phyloP scores from a whole-genome alignment of 2,113 vertebrate species.

The Ranitomeya imitator region DNA sequence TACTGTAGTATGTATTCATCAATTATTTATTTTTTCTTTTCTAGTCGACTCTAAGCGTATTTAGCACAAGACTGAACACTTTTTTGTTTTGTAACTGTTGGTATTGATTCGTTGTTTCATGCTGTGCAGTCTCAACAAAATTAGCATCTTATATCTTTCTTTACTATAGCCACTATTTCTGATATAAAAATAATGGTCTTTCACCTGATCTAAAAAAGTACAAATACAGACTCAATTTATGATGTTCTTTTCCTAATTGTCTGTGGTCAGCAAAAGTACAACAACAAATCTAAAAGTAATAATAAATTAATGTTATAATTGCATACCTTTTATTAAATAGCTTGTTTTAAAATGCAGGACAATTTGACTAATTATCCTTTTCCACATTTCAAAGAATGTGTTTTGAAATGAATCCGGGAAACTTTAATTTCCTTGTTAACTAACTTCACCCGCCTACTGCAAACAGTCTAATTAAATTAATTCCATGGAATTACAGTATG shows the following conservation, averaged over 20 bases:
- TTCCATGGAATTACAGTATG: conserved; percentile 47
- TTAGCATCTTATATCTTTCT: conserved; percentile 14
- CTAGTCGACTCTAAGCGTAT: neutral
- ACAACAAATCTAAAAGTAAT: neutral
- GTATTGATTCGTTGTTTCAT: neutral
- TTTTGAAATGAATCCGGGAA: conserved; percentile 49
- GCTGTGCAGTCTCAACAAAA: conserved; percentile 1
- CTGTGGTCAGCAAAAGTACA: neutral
- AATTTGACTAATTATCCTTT: conserved; percentile 27
- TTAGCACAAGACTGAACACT: conserved; percentile 13
- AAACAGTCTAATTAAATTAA: conserved; percentile 55
- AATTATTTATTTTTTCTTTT: neutral
- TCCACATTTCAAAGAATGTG: conserved; percentile 24
- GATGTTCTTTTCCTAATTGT: neutral
- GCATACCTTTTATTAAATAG: neutral
- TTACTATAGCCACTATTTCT: conserved; percentile 24
- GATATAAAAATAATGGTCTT: conserved; percentile 20
- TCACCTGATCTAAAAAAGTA: neutral
- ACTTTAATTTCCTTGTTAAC: conserved; percentile 52
- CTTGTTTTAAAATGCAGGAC: neutral
- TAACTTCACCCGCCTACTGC: conserved; percentile 48
- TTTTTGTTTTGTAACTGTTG: conserved; percentile 10
- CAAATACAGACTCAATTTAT: neutral
- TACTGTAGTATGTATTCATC: neutral
- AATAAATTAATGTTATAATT: neutral